A percentile compares a stretch with the other conserved stretches of the same genome.
phyloP scores from a whole-genome alignment of 2,888 invertebrate genomes.

The Phortica okadai region DNA sequence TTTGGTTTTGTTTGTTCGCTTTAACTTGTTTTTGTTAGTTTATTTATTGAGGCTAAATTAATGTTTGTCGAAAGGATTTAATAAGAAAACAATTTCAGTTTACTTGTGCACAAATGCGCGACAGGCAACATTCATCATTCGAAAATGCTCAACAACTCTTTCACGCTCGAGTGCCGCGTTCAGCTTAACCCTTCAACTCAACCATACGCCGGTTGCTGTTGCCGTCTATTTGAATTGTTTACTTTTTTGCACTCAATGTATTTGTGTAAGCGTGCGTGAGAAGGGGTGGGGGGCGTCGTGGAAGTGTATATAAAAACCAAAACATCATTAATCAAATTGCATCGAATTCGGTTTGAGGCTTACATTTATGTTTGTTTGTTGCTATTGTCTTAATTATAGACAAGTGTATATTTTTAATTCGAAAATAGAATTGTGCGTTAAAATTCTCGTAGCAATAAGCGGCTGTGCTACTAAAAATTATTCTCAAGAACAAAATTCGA shows the following conservation, averaged over 20 bases:
- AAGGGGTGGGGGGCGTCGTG: too few species aligned
- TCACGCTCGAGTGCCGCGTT: slow-evolving; percentile 9
- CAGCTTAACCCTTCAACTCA: slow-evolving; percentile 1
- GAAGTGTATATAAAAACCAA: slow-evolving; percentile 59
- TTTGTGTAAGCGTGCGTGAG: slow-evolving; percentile 4
- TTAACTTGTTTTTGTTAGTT: slow-evolving; percentile 50
- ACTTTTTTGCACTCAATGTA: background rate
- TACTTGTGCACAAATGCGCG: slow-evolving; percentile 33
- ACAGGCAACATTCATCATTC: slow-evolving; percentile 31
- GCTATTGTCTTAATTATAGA: background rate
- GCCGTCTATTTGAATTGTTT: background rate
- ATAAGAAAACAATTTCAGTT: slow-evolving; percentile 68
- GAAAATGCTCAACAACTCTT: slow-evolving; percentile 25
- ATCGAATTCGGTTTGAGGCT: slow-evolving; percentile 41
- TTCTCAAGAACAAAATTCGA: background rate
- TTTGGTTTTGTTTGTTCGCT: slow-evolving; percentile 38
- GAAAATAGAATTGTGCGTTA: too few species aligned
- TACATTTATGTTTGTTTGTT: slow-evolving; percentile 24
- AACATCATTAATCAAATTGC: slow-evolving; percentile 51
- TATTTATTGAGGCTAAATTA: slow-evolving; percentile 61
- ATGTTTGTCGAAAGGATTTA: slow-evolving; percentile 67
- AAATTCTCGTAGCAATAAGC: too few species aligned
- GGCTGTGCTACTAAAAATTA: too few species aligned
- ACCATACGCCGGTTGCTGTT: slow-evolving; percentile 11
- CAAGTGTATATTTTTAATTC: background rate